A percentile compares a stretch with the other conserved stretches of the same genome.
Conservation (phyloP, 2,113 vertebrate species). For the Vimba vimba region DNA sequence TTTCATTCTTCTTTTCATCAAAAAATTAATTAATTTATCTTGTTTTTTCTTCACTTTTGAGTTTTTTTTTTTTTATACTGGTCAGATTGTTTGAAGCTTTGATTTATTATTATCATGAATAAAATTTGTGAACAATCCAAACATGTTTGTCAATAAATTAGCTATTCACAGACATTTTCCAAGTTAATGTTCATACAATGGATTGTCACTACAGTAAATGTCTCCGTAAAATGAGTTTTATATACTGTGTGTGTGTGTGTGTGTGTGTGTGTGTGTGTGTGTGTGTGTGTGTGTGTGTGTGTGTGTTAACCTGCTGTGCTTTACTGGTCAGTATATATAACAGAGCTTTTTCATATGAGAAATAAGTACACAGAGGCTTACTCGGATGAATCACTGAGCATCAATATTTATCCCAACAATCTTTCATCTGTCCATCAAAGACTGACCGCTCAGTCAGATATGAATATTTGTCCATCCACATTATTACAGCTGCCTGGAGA, state of each 20-base stretch:
- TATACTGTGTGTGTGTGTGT: neutral
- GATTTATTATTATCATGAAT: slow-evolving; percentile 69
- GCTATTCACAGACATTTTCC: slow-evolving; percentile 50
- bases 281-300: too few relatives aligned
- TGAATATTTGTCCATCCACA: slow-evolving; percentile 39
- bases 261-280: neutral
- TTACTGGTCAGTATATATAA: neutral
- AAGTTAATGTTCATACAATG: neutral
- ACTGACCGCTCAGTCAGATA: slow-evolving; percentile 32
- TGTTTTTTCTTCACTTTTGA: slow-evolving; percentile 60
- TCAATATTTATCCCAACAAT: slow-evolving; percentile 30
- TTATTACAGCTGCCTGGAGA: slow-evolving; percentile 4
- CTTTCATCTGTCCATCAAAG: slow-evolving; percentile 39
- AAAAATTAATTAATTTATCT: slow-evolving; percentile 59
- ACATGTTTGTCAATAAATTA: slow-evolving; percentile 66
- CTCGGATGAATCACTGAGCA: slow-evolving; percentile 18
- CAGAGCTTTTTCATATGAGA: neutral
- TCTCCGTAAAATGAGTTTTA: neutral
- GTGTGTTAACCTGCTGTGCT: neutral
- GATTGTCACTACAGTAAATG: neutral
- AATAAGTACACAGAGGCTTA: neutral
- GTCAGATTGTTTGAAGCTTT: slow-evolving; percentile 70
- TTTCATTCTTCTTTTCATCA: slow-evolving; percentile 59
- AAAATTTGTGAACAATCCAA: slow-evolving; percentile 61
- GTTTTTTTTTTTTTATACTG: slow-evolving; percentile 51